Evolutionary conservation across 2,797 vertebrate species (phyloP), one percentile per base, ranked within the genome.

Genomic region (Amniataba percoides): DNA sequence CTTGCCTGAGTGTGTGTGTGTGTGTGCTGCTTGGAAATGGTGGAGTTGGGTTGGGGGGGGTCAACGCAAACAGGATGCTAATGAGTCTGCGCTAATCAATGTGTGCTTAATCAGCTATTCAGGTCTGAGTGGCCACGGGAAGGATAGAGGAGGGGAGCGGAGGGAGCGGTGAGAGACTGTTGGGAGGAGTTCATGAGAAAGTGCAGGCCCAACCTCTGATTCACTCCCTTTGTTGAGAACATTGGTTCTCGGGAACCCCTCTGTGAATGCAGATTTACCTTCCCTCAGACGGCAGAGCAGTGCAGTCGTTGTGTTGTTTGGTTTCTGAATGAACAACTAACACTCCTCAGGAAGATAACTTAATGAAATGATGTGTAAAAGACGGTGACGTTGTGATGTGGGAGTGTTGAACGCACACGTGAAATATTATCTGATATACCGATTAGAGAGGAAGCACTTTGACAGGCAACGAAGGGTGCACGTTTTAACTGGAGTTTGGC

Each of bases 41-140:
- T 78, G 62, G 74, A 2, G 61, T 13, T 31, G 27, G 27, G 65
- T 49, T 58, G 67, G 59, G 52, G 82, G 79, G 71, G 95, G 93
- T 94, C 93, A 87, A 88, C 23, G 66, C 94, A 96, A 97, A 96
- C 78, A 72, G 93, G 92, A 97, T 96, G 96, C 94, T 97, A 97
- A 97, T 96, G 94, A 96, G 94, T 75, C 90, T 77, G 64, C 78
- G 63, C 93, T 95, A 95, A 97, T 98, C 96, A 95, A 96, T 97
- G 91, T 85, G 81, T 93, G 91, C 93, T 95, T 96, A 96, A 97
- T 96, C 96, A 96, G 96, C 94, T 88, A 52, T 96, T 97, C 95
- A 88, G 92, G 73, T 85, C 68, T 78, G 76, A 87, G 84, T 88
- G 88, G 84, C 84, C 82, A 83, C 62, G 45, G 82, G 72, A 86